phyloP scores from a whole-genome alignment of 1,140 invertebrate species.

The Drosophila novamexicana region DNA sequence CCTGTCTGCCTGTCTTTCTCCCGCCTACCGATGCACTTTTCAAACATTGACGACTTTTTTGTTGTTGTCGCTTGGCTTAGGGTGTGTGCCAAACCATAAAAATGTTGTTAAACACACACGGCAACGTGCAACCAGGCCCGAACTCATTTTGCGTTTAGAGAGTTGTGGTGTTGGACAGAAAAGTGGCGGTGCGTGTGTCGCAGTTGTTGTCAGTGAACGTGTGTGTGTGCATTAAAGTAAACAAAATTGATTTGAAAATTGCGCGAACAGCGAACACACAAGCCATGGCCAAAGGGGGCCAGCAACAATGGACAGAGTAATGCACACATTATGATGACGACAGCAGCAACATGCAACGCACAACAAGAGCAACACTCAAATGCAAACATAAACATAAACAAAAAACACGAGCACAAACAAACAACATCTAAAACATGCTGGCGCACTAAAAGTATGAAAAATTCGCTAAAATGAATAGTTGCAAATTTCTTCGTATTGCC shows the following conservation, averaged over 20 bases:
- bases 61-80: constrained; percentile 56
- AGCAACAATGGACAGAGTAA: constrained; percentile 38
- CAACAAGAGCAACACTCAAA: constrained; percentile 58
- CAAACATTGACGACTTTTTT: constrained; percentile 38
- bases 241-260: constrained; percentile 84
- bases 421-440: constrained; percentile 26
- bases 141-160: neutral
- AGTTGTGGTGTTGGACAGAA: constrained; percentile 16
- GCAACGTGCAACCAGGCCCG: constrained; percentile 1
- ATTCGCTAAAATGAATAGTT: constrained; percentile 78
- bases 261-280: constrained; percentile 60
- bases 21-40: constrained; percentile 47
- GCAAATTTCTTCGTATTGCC: constrained; percentile 42
- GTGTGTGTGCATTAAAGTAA: constrained; percentile 69
- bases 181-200: constrained; percentile 74
- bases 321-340: constrained; percentile 75
- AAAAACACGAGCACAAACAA: constrained; percentile 36
- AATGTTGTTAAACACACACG: constrained; percentile 81
- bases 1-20: constrained; percentile 9
- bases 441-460: constrained; percentile 74
- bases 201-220: constrained; percentile 18
- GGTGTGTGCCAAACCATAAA: constrained; percentile 84
- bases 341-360: constrained; percentile 32
- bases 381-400: constrained; percentile 11
- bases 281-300: constrained; percentile 33